A percentile compares a stretch with the other conserved stretches of the same genome.
Conservation (phyloP, 2,888 invertebrate species). For the Cosmia pyralina region DNA sequence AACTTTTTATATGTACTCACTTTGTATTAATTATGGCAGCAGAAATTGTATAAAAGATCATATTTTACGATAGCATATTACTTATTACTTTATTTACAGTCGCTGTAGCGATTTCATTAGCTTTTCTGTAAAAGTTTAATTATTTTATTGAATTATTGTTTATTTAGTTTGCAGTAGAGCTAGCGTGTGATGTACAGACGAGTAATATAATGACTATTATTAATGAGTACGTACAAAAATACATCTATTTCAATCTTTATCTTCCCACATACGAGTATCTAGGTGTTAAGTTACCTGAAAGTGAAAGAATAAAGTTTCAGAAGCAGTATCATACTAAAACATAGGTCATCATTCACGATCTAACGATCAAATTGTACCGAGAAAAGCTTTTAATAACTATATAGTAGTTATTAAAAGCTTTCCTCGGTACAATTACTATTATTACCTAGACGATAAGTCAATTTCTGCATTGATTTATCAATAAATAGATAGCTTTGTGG, state of each 20-base stretch:
- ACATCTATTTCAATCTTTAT: background rate
- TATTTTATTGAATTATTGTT: background rate
- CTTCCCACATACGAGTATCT: background rate
- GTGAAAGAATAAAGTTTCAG: slow-evolving; percentile 10
- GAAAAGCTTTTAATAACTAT: slow-evolving; percentile 28
- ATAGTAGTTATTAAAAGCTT: too few species aligned
- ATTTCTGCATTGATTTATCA: slow-evolving; percentile 11
- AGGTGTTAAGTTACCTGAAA: background rate
- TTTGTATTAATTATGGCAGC: too few species aligned
- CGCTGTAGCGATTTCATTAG: background rate
- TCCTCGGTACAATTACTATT: too few species aligned
- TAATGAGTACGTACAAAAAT: background rate
- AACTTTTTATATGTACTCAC: too few species aligned
- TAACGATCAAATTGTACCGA: slow-evolving; percentile 8
- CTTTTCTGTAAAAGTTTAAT: background rate
- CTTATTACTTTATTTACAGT: background rate
- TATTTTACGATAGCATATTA: too few species aligned
- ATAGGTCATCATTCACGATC: slow-evolving; percentile 30
- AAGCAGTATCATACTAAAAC: slow-evolving; percentile 4
- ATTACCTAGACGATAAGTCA: background rate
- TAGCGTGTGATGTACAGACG: background rate
- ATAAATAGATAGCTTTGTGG: slow-evolving; percentile 6
- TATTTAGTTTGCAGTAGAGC: background rate
- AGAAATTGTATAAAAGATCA: too few species aligned
- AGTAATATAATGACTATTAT: background rate